phyloP scores from a whole-genome alignment of 30 jellyfish, hydroid and myxozoan species.

The Hydractinia echinata region DNA sequence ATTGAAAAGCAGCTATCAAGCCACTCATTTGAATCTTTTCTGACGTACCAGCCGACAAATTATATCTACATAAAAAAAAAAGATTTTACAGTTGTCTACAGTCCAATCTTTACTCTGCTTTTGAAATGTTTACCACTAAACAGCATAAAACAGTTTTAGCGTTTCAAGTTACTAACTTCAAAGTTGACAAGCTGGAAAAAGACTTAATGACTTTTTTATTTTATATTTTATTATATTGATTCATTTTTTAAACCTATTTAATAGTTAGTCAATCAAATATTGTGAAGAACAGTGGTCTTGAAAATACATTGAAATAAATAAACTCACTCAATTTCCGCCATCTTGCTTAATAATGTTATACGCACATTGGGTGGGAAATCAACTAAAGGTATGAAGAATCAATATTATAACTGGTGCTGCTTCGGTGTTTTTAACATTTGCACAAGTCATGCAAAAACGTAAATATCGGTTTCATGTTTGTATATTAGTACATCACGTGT shows the following conservation, averaged over 20 bases:
- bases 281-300: not conserved
- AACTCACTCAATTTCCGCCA: slow-evolving; percentile 97
- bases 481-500: too few relatives aligned
- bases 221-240: too few relatives aligned
- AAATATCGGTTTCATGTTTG: too few relatives aligned
- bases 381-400: slow-evolving; percentile 31
- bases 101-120: not conserved
- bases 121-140: not conserved
- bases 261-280: not conserved
- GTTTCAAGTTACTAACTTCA: not conserved
- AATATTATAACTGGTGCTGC: not conserved
- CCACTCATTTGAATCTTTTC: slow-evolving; percentile 91
- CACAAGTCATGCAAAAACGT: not conserved
- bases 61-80: slow-evolving; percentile 44
- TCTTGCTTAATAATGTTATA: slow-evolving; percentile 55
- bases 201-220: not conserved
- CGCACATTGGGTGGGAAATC: slow-evolving; percentile 77
- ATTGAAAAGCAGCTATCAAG: slow-evolving; percentile 84
- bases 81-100: not conserved
- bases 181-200: not conserved
- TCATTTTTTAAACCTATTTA: too few relatives aligned
- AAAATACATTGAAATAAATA: not conserved
- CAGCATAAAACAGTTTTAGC: not conserved
- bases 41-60: slow-evolving; percentile 93
- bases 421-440: not conserved